These are phyloP conservation scores for Cheilosia urbana DNA, from an alignment of 2,888 invertebrate genomes.

Conservation along the genomic window DNA sequence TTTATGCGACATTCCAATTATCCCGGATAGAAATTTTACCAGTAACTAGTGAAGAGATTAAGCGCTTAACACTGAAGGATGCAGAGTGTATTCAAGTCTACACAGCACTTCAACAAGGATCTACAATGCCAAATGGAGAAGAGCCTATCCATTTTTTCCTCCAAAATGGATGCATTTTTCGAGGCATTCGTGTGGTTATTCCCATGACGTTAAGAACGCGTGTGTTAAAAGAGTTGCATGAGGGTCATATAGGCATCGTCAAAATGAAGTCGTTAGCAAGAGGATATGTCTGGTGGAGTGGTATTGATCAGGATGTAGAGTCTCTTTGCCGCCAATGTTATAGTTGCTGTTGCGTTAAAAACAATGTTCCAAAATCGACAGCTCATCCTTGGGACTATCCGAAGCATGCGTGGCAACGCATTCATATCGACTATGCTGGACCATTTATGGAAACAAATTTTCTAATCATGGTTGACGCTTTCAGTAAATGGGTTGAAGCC, in stretches of 20 bases:
- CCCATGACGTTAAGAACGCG: not conserved
- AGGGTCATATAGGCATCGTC: not conserved
- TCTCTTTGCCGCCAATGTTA: not conserved
- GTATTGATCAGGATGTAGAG: too few relatives aligned
- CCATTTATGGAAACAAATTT: conserved; percentile 45
- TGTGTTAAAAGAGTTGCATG: not conserved
- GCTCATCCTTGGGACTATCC: conserved; percentile 12
- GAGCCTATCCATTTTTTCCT: not conserved
- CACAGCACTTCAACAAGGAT: not conserved
- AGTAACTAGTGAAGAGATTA: not conserved
- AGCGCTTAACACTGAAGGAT: not conserved
- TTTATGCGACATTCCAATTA: not conserved
- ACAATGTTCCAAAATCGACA: not conserved
- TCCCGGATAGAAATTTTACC: not conserved
- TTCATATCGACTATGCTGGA: conserved; percentile 38
- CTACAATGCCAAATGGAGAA: conserved; percentile 11
- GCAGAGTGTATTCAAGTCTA: not conserved
- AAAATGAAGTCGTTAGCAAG: not conserved
- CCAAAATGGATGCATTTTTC: not conserved
- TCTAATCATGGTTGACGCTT: conserved; percentile 43
- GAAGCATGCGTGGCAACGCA: conserved; percentile 20
- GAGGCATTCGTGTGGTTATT: not conserved
- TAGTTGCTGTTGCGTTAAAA: not conserved
- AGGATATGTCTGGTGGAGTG: not conserved
- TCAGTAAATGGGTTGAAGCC: conserved; percentile 52